Evolutionary conservation across 2,797 vertebrate genomes (phyloP).

Genomic region (Euthynnus affinis): DNA sequence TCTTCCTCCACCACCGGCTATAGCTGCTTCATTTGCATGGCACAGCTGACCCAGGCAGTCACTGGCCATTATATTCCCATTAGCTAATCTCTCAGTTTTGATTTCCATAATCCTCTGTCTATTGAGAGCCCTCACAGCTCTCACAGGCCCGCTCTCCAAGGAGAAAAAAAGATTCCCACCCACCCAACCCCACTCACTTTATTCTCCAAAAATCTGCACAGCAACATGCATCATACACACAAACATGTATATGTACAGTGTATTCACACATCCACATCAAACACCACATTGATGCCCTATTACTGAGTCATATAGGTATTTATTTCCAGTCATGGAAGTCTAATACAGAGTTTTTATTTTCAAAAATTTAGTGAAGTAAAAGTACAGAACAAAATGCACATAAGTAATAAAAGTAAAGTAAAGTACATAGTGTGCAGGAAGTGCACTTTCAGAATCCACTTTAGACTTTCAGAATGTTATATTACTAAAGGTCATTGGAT

Average conservation of each 20-base stretch:
- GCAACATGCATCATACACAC: slow-evolving; percentile 45
- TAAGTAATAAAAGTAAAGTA: neutral
- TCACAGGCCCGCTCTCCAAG: slow-evolving; percentile 63
- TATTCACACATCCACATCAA: neutral
- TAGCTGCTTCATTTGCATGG: slow-evolving; percentile 79
- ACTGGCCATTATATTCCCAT: slow-evolving; percentile 85
- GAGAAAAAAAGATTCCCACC: slow-evolving; percentile 41
- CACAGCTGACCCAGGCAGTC: slow-evolving; percentile 76
- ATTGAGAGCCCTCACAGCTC: slow-evolving; percentile 81
- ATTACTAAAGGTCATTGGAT: neutral
- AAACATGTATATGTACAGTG: neutral
- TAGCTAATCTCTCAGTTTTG: slow-evolving; percentile 87
- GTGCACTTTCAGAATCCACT: no score
- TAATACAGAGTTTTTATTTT: neutral
- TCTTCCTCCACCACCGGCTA: slow-evolving; percentile 44
- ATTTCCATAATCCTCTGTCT: slow-evolving; percentile 87
- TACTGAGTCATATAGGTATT: slow-evolving; percentile 6
- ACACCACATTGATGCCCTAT: slow-evolving; percentile 7
- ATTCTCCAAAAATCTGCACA: slow-evolving; percentile 44
- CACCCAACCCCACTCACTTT: slow-evolving; percentile 23
- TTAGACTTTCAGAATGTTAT: no score
- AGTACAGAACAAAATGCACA: neutral
- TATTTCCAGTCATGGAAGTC: neutral
- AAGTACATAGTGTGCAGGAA: neutral
- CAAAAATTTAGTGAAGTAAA: no score